phyloP scores from a whole-genome alignment of 2,113 vertebrate species.

The Microcebus murinus region DNA sequence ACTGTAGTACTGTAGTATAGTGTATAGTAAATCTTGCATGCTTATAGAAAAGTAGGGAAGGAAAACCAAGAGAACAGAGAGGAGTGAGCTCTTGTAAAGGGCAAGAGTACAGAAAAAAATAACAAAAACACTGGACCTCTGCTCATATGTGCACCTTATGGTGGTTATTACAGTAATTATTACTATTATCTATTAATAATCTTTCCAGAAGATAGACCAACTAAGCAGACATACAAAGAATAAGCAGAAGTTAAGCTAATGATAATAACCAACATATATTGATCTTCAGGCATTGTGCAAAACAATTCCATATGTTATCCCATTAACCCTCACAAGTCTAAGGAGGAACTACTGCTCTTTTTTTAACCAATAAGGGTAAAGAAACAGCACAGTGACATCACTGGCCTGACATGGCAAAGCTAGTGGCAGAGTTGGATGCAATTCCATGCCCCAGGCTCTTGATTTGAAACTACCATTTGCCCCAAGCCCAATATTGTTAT shows the following conservation, averaged over 20 bases:
- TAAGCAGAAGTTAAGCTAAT: not conserved
- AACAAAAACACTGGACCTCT: not conserved
- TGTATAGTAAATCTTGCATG: not conserved
- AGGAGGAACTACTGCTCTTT: not conserved
- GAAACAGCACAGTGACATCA: not conserved
- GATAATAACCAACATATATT: not conserved
- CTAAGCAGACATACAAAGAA: not conserved
- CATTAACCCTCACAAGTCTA: not conserved
- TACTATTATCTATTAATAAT: constrained; percentile 1
- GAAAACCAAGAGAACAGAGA: not conserved
- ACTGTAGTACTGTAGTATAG: no score
- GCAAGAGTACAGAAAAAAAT: not conserved
- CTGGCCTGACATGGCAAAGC: not conserved
- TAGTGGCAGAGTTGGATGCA: not conserved
- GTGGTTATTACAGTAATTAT: not conserved
- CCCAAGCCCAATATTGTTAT: not conserved
- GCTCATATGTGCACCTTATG: not conserved
- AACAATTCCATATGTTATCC: not conserved
- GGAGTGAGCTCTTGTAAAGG: not conserved
- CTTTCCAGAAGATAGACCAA: constrained; percentile 21
- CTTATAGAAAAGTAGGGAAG: not conserved
- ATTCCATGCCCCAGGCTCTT: not conserved
- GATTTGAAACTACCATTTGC: not conserved
- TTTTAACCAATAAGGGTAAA: not conserved
- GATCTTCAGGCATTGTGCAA: not conserved